Evolutionary conservation across 2,113 vertebrate species (phyloP), one percentile per base, ranked within the genome.

Genomic region (Antechinus stuartii): DNA sequence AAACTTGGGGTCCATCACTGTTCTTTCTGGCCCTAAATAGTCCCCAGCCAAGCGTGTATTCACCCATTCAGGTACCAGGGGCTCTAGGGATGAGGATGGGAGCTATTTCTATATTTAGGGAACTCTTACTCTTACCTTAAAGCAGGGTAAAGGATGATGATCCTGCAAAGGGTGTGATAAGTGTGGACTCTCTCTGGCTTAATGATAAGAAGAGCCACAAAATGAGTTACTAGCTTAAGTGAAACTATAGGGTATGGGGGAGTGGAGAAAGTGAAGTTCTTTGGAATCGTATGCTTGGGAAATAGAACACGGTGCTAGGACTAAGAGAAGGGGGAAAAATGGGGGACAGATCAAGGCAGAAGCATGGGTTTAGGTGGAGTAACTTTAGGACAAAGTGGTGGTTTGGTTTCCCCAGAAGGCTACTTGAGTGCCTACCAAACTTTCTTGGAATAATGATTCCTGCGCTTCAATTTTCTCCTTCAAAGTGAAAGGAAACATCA

Each of bases 61-160:
- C n/a, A n/a, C 27, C 90, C 54, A 92, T 49, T 96, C 96, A 97
- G 98, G 98, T 98, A 97, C 96, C 61, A 93, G 91, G 55, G 92
- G 52, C 24, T 47, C 3, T 92, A 84, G 95, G 94, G 95, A 91
- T 57, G 19, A 91, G 92, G 0, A 11, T 84, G 68, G 90, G 92
- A 54, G 8, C 12, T 2, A 6, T 93, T 42, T 61, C 57, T 35
- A 52, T 89, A 61, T n/a, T 23, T 90, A 92, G 56, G 54, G 52
- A 52, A 8, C 49, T 47, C 27, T 54, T 50, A 8, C 30, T 11
- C 8, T 9, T 84, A 42, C n/a, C 8, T 84, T 84, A 84, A 56
- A 90, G 52, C 24, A 91, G 76, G 90, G 46, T 42, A 57, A 93
- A 56, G 91, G 35, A 84, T 84, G n/a, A 84, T 26, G 22, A 76